A percentile compares a stretch with the other conserved stretches of the same genome.
Conservation (phyloP, 2,797 vertebrate species). For the Macropodus opercularis region DNA sequence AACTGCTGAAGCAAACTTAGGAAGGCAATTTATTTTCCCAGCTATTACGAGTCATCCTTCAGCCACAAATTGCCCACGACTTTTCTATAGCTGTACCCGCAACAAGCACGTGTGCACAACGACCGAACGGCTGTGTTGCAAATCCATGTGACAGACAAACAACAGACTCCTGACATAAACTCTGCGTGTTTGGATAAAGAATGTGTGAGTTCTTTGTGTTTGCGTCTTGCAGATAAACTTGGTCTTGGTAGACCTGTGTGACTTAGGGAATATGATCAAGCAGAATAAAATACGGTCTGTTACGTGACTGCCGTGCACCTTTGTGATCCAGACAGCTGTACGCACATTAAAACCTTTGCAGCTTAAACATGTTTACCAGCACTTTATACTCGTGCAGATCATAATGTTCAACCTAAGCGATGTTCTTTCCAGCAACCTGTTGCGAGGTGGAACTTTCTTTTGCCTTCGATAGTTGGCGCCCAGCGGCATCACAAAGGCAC, state of each 20-base stretch:
- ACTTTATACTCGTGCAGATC: not conserved
- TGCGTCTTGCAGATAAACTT: not conserved
- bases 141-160: slow-evolving; percentile 28
- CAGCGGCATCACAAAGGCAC: not conserved
- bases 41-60: slow-evolving; percentile 20
- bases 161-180: slow-evolving; percentile 21
- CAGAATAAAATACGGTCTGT: not conserved
- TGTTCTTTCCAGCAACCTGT: slow-evolving; percentile 50
- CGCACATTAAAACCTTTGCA: not conserved
- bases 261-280: too few species aligned
- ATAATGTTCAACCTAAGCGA: not conserved
- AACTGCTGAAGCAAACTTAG: slow-evolving; percentile 7
- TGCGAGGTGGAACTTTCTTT: slow-evolving; percentile 40
- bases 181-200: not conserved
- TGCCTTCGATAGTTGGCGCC: slow-evolving; percentile 8
- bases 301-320: slow-evolving; percentile 12
- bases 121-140: slow-evolving; percentile 30
- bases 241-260: not conserved
- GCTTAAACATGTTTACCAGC: not conserved
- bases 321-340: not conserved
- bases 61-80: slow-evolving; percentile 27
- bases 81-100: slow-evolving; percentile 6
- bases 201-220: slow-evolving; percentile 5
- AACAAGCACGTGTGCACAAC: slow-evolving; percentile 29
- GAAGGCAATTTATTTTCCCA: slow-evolving; percentile 17